A percentile compares a stretch with the other conserved stretches of the same genome.
These are phyloP conservation scores for Ceramica pisi DNA, from an alignment of 2,888 invertebrate species.

Conservation along the genomic window DNA sequence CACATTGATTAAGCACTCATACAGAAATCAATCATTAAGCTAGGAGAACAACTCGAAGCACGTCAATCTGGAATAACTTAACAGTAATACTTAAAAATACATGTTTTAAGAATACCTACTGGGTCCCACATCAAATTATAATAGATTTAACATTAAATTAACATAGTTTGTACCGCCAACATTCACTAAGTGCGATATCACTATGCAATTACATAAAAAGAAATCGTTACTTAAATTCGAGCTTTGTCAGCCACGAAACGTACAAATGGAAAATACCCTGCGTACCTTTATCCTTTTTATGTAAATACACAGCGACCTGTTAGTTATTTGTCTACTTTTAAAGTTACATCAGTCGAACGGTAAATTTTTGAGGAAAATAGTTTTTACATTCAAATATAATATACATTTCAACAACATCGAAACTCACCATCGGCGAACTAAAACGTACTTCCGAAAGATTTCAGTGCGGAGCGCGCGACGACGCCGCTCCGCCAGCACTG, in stretches of 20 bases:
- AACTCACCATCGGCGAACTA: conserved; percentile 65
- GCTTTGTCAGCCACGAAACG: conserved; percentile 66
- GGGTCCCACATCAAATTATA: conserved; percentile 87
- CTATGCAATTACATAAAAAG: conserved; percentile 76
- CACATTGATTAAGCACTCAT: conserved; percentile 68
- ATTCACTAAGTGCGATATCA: conserved; percentile 84
- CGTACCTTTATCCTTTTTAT: conserved; percentile 70
- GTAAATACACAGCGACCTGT: conserved; percentile 74
- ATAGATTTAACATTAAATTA: conserved; percentile 78
- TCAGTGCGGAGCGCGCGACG: conserved; percentile 51
- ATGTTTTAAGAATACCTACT: conserved; percentile 85
- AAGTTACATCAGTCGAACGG: conserved; percentile 82
- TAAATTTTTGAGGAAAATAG: conserved; percentile 75
- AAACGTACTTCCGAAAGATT: conserved; percentile 64
- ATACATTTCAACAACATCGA: conserved; percentile 68
- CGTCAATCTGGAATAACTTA: conserved; percentile 88
- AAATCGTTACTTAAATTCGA: conserved; percentile 56
- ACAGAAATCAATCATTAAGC: conserved; percentile 69
- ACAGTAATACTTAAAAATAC: conserved; percentile 87
- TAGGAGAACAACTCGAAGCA: conserved; percentile 80
- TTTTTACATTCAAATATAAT: conserved; percentile 68
- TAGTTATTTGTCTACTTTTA: conserved; percentile 71
- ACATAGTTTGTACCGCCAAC: conserved; percentile 85
- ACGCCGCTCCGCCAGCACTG: conserved; percentile 53
- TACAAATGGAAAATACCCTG: conserved; percentile 78